Conservation (phyloP, 2,797 vertebrate genomes). For the Buceros bicornis region DNA sequence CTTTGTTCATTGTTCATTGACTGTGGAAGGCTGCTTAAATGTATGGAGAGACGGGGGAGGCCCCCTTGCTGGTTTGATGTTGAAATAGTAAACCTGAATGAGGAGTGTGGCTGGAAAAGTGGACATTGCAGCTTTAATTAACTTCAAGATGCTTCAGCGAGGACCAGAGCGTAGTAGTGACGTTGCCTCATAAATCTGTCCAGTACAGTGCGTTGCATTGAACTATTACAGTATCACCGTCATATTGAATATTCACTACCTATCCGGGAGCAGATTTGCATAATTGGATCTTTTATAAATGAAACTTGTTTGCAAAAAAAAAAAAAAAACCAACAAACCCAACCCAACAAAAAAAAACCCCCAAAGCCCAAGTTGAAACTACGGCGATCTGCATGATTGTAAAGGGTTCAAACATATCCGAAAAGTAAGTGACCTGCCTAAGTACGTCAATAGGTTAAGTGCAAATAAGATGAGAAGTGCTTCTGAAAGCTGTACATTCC, state of each 20-base stretch:
- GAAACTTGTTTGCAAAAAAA: slow-evolving; percentile 90
- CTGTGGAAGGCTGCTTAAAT: slow-evolving; percentile 79
- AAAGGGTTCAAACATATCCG: slow-evolving; percentile 80
- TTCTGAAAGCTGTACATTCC: slow-evolving; percentile 90
- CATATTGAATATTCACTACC: slow-evolving; percentile 90
- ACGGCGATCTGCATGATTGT: slow-evolving; percentile 79
- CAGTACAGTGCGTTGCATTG: slow-evolving; percentile 88
- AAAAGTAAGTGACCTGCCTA: slow-evolving; percentile 86
- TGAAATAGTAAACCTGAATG: slow-evolving; percentile 79
- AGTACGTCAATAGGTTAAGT: slow-evolving; percentile 86
- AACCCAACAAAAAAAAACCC: slow-evolving; percentile 80
- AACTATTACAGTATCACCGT: slow-evolving; percentile 91
- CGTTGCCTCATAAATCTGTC: slow-evolving; percentile 93
- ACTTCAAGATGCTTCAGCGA: slow-evolving; percentile 92
- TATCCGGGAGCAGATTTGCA: slow-evolving; percentile 92
- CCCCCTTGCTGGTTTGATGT: slow-evolving; percentile 69
- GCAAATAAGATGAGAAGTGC: slow-evolving; percentile 89
- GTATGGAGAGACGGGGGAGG: slow-evolving; percentile 53
- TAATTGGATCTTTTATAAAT: slow-evolving; percentile 91
- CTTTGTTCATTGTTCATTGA: slow-evolving; percentile 85
- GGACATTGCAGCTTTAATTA: slow-evolving; percentile 95
- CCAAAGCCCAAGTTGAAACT: slow-evolving; percentile 79
- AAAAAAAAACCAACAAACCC: background rate
- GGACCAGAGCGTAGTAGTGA: slow-evolving; percentile 90
- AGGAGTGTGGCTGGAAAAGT: slow-evolving; percentile 80